Base-by-base conservation (phyloP, 1,140 invertebrate species). In the Heliconius melpomene region DNA sequence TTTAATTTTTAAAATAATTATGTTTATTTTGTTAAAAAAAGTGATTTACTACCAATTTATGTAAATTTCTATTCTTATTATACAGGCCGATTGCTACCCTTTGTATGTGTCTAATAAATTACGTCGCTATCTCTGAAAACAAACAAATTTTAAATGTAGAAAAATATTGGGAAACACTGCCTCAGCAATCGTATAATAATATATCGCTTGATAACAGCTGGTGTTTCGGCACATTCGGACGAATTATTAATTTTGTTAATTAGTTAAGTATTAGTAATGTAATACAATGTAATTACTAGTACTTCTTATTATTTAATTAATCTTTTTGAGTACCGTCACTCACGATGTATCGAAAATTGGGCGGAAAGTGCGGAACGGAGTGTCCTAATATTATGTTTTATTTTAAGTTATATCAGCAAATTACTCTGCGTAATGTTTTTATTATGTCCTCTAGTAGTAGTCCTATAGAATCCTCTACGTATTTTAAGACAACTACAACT, bases 101-200 rank as follows among this genome's bases (percentile, higher is more conserved):
- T 29, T 66, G 23, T 66, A 29, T 29, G 60, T 66, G 60, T 26
- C 60, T 66, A 66, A 66, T 66, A 66, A 66, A 66, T 66, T 66
- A 66, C 60, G 23, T 66, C 13, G 23, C 26, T 66, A 66, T 66
- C 60, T 26, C 23, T 16, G 60, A 66, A 1, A 66, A 26, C 26
- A 66, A 66, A 66, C 60, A 66, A 66, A 66, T 66, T 66, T 66
- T 29, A 23, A 2, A 66, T 66, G 60, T 9, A 66, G 60, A 26
- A 66, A 66, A 66, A 66, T 66, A 32, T 75, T 75, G 74, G 54
- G 9, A 20, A 75, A 32, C 74, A 54, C 46, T 75, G 74, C 13
- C 74, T 23, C 26, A 50, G 46, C 60, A 77, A 77, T 77, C 60
- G 60, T 66, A 66, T 77, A 75, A 52, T 77, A 71, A 70, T 77